These are phyloP conservation scores for Drosophila melanogaster DNA, from an alignment of 1,140 invertebrate species.

Conservation along the genomic window DNA sequence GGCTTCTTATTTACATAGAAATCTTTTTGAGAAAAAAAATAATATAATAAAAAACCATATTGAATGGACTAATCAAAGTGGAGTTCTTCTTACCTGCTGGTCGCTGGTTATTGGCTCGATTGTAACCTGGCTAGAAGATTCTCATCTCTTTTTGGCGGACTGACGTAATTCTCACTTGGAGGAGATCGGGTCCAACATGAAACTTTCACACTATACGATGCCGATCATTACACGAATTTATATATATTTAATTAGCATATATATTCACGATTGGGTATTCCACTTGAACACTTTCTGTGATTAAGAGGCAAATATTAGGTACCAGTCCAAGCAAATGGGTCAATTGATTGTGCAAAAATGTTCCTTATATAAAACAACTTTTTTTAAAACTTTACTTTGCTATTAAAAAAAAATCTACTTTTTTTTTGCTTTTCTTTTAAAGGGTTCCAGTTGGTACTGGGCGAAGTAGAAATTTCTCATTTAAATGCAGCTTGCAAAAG, in stretches of 20 bases:
- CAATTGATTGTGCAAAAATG: no score
- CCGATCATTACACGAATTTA: slow-evolving; percentile 34
- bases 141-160: slow-evolving; percentile 23
- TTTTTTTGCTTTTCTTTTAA: no score
- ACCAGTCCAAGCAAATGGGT: slow-evolving; percentile 28
- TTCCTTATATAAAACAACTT: no score
- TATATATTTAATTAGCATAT: slow-evolving; percentile 6
- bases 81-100: slow-evolving; percentile 40
- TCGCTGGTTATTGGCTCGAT: slow-evolving; percentile 15
- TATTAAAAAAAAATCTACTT: no score
- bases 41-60: slow-evolving; percentile 20
- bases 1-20: slow-evolving; percentile 46
- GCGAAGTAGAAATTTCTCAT: no score
- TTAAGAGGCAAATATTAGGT: no score
- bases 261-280: not conserved
- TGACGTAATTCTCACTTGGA: slow-evolving; percentile 42
- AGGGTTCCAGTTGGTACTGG: no score
- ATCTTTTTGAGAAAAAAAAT: slow-evolving; percentile 23
- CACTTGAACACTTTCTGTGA: slow-evolving; percentile 11
- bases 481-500: no score
- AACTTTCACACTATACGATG: slow-evolving; percentile 20
- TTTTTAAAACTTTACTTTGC: no score
- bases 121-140: slow-evolving; percentile 19
- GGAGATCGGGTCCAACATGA: slow-evolving; percentile 9
- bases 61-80: slow-evolving; percentile 47